Base-by-base conservation (phyloP, 2,797 vertebrate genomes). In the Oreochromis grahami region DNA sequence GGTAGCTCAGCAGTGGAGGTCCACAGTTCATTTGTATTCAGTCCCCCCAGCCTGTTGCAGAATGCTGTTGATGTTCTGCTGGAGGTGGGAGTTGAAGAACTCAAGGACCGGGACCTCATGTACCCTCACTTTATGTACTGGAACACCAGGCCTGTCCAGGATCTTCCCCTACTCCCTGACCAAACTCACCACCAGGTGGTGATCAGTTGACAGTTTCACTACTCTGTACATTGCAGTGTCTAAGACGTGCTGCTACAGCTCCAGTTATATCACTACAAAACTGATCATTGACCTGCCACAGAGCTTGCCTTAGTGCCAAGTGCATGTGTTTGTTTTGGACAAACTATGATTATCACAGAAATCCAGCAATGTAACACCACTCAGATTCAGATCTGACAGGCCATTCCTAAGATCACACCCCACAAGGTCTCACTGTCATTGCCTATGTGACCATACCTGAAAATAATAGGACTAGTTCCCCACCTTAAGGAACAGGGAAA, bases 11-110 rank as follows among this genome's bases (percentile, higher is more conserved):
- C 38, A 43, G 21, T 43, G 2, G 63, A 43, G 63, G 63, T 70
- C 38, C 8, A 26, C 4, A 13, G 13, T 70, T 24, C 13, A 68
- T 68, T 68, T 15, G 13, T 15, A 4, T 24, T 68, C 38, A 26
- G 0, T 70, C 7, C 36, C 36, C 5, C 0, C 12, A 26, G 65
- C 21, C 13, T 43, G 38, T 70, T 43, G 21, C 14, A 10, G 21
- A 1, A 45, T 70, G 5, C 65, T 45, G 38, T 7, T 43, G 13
- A 70, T 26, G 65, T 43, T 70, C 21, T 70, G 38, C 13, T 70
- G 38, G 15, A 43, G 63, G 13, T 68, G 3, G 38, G 38, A 26
- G 11, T 43, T 43, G 63, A 70, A 70, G 38, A 70, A 15, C 21
- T 1, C 38, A 68, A 24, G 38, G n/a, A 68, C 38, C 13, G 1